These are phyloP conservation scores for Nasonia oneida DNA, from an alignment of 2,888 invertebrate genomes.

Conservation along the genomic window DNA sequence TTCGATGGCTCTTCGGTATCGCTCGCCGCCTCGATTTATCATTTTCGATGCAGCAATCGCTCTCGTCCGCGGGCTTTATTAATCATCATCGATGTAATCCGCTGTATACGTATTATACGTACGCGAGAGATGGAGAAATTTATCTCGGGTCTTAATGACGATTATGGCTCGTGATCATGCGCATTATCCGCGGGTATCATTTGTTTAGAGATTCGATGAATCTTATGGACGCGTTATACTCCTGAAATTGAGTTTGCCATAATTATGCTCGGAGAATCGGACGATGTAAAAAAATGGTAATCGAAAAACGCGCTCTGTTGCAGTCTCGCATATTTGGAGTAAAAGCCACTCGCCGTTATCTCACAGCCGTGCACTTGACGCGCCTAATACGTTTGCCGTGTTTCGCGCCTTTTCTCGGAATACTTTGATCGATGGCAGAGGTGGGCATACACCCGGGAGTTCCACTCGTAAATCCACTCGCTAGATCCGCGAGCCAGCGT, in stretches of 20 bases:
- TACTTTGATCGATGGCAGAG: constrained; percentile 43
- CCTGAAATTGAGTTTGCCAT: not conserved
- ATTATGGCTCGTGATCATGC: constrained; percentile 18
- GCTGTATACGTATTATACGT: too few species aligned
- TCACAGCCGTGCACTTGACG: constrained; percentile 12
- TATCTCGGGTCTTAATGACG: constrained; percentile 28
- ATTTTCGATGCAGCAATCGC: constrained; percentile 22
- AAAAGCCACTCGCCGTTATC: not conserved
- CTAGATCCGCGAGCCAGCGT: not conserved
- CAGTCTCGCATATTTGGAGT: constrained; percentile 23
- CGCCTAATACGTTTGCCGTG: constrained; percentile 27
- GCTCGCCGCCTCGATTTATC: constrained; percentile 46
- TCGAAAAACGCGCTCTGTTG: constrained; percentile 19
- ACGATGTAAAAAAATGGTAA: constrained; percentile 26
- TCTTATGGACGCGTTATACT: not conserved
- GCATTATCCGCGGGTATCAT: not conserved
- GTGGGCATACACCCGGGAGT: constrained; percentile 13
- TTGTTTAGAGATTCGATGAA: not conserved
- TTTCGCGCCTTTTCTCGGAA: constrained; percentile 40
- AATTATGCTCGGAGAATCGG: not conserved
- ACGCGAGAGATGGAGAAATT: constrained; percentile 19
- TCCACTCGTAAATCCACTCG: not conserved
- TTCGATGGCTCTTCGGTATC: constrained; percentile 48
- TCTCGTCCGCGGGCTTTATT: not conserved
- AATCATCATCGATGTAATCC: constrained; percentile 43